Evolutionary conservation across 2,888 invertebrate genomes (phyloP).

Genomic region (Meta bourneti): DNA sequence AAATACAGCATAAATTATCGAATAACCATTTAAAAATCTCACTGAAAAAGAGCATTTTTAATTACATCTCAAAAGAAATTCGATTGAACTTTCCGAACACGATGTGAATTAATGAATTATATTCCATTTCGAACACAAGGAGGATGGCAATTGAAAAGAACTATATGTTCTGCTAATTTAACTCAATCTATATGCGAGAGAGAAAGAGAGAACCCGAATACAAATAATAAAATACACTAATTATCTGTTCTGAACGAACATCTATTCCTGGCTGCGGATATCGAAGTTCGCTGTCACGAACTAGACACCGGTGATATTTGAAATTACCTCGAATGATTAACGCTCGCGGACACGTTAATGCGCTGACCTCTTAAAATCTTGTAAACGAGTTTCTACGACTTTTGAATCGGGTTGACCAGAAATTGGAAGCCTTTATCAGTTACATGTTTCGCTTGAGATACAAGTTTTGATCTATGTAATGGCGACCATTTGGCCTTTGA

Average conservation of each 20-base stretch:
- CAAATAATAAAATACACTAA: background rate
- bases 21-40: background rate
- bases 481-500: no score
- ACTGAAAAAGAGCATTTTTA: background rate
- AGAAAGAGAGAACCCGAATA: background rate
- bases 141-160: background rate
- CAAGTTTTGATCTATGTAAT: no score
- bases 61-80: background rate
- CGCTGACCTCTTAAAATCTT: background rate
- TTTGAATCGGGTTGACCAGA: background rate
- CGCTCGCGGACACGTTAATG: background rate
- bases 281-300: background rate
- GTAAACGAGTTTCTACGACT: background rate
- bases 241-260: background rate
- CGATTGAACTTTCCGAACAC: background rate
- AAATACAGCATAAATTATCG: background rate
- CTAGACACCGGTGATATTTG: background rate
- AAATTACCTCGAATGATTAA: background rate
- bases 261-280: background rate
- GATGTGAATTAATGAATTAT: background rate
- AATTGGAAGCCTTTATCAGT: no score
- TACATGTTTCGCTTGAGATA: no score
- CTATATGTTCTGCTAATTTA: background rate
- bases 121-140: background rate
- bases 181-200: background rate